A percentile compares a stretch with the other conserved stretches of the same genome.
Conservation (phyloP, 1,140 invertebrate genomes). For the Paralvinella palmiformis region DNA sequence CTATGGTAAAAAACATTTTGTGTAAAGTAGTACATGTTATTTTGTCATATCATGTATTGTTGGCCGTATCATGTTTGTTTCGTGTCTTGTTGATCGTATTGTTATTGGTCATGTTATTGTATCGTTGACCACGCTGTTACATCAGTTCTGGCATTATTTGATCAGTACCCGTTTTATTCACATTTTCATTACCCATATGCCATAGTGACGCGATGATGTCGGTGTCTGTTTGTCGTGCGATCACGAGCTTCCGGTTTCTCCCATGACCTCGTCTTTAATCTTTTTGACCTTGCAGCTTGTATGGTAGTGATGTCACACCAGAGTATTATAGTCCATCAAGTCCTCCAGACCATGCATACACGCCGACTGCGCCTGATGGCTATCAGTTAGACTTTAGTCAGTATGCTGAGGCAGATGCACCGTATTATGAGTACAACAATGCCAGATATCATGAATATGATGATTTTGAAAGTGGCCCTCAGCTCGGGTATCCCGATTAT, state of each 20-base stretch:
- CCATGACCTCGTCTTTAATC: not conserved
- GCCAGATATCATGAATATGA: no score
- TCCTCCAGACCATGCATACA: constrained; percentile 22
- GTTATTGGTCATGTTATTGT: no score
- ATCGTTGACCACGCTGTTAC: not conserved
- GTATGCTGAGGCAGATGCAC: no score
- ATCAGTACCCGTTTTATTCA: not conserved
- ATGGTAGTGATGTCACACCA: constrained; percentile 19
- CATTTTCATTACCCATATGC: not conserved
- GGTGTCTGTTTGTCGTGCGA: not conserved
- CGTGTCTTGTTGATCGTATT: no score
- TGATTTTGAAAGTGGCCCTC: no score
- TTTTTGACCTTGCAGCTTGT: constrained; percentile 14
- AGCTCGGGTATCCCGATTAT: no score
- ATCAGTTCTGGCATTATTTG: not conserved
- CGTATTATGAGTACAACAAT: no score
- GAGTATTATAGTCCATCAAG: constrained; percentile 18
- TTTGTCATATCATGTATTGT: no score
- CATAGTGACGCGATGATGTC: not conserved
- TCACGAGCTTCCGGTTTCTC: not conserved
- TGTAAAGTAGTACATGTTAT: no score
- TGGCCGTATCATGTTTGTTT: no score
- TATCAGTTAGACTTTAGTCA: constrained; percentile 28
- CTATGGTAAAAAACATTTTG: no score
- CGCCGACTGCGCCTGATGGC: constrained; percentile 21